phyloP scores from a whole-genome alignment of 30 jellyfish, hydroid and myxozoan genomes.

The Cassiopea andromeda region DNA sequence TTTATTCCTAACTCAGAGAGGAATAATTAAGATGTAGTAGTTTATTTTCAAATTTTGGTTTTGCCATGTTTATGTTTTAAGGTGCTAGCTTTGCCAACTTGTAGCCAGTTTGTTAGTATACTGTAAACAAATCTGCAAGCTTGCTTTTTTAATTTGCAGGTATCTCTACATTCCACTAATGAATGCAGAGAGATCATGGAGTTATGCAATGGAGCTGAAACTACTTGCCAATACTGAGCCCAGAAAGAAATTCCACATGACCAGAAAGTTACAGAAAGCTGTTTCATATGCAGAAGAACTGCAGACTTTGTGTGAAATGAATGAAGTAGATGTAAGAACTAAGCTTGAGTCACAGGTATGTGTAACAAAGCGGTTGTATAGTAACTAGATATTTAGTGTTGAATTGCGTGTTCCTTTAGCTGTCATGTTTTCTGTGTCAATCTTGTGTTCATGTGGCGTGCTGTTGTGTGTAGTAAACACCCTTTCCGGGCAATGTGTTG shows the following conservation, averaged over 20 bases:
- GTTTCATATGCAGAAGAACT: slow-evolving; percentile 93
- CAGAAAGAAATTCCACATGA: slow-evolving; percentile 97
- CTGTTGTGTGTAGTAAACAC: too few relatives aligned
- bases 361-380: background rate
- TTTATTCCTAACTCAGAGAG: too few relatives aligned
- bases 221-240: slow-evolving; percentile 98
- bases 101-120: too few relatives aligned
- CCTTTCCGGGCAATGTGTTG: too few relatives aligned
- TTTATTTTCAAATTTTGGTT: too few relatives aligned
- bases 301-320: slow-evolving; percentile 76
- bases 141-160: slow-evolving; percentile 43
- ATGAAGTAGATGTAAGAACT: slow-evolving; percentile 94
- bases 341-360: slow-evolving; percentile 95
- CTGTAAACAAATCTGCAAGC: background rate
- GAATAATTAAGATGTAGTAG: too few relatives aligned
- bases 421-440: too few relatives aligned
- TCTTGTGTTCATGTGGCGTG: too few relatives aligned
- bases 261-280: slow-evolving; percentile 93
- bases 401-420: too few relatives aligned
- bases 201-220: slow-evolving; percentile 98
- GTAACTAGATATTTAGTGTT: too few relatives aligned
- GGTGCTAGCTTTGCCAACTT: too few relatives aligned
- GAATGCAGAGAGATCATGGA: slow-evolving; percentile 99
- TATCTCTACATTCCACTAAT: slow-evolving; percentile 79
- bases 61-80: too few relatives aligned